Conservation (phyloP, 2,888 invertebrate genomes). For the Lasioglossum villosulum region DNA sequence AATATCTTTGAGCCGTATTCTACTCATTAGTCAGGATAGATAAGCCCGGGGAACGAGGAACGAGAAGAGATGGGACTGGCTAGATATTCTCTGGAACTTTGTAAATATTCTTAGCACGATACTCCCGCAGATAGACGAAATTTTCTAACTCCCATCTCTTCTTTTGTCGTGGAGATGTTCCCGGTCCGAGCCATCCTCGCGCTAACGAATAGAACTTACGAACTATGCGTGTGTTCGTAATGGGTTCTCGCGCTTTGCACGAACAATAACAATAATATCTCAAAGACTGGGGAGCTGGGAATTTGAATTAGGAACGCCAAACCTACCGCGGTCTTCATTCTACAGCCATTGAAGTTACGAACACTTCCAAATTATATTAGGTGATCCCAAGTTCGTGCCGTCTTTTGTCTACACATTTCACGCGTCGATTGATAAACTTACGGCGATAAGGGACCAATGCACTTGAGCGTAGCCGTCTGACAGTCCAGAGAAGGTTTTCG, state of each 20-base stretch:
- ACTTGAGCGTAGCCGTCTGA: no score
- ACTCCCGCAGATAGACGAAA: not conserved
- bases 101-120: conserved; percentile 7
- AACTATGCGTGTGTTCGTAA: conserved; percentile 1
- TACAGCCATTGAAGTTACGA: not conserved
- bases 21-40: not conserved
- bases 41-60: not conserved
- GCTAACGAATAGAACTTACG: not conserved
- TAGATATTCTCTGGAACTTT: not conserved
- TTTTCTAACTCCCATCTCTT: conserved; percentile 2
- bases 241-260: not conserved
- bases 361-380: not conserved
- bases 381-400: no score
- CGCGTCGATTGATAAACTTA: no score
- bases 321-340: not conserved
- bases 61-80: not conserved
- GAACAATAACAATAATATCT: not conserved
- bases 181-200: not conserved
- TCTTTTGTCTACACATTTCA: no score
- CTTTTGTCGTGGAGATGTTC: not conserved
- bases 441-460: no score
- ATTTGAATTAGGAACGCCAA: not conserved
- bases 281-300: not conserved
- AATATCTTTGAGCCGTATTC: not conserved
- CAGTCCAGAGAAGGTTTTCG: no score